Base-by-base conservation (phyloP, 1,140 invertebrate genomes). In the Sipha flava region DNA sequence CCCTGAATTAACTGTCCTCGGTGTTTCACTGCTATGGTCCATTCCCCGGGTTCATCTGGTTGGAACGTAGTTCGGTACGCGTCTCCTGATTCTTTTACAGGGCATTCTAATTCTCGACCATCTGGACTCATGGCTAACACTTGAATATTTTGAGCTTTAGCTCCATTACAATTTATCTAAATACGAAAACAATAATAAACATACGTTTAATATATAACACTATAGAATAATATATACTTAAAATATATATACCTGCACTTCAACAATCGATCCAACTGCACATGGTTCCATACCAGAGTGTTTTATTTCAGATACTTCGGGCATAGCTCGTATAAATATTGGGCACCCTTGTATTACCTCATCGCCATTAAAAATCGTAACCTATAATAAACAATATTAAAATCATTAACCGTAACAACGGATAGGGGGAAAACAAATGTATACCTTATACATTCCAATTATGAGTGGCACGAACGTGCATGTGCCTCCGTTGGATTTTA, bases 1-100 rank as follows among this genome's bases (percentile, higher is more conserved):
- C 96, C 97, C 85, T 95, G 92, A 82, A 99, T 98, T 85, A 98
- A 95, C 84, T 95, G 92, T 47, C 94, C 95, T 83, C 97, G 95
- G 85, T 98, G 98, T 26, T 94, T 92, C 80, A 99, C 97, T 81
- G 93, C 93, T 72, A 99, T 96, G 82, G 94, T 92, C 96, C 97
- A 99, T 83, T 96, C 94, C 84, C 96, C 97, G 64, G 95, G 92
- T 89, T 98, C 96, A 82, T 97, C 94, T 6, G 97, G 97, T 85
- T 96, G 94, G 85, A 99, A 99, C 81, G 94, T 97, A 70, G 96
- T 95, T 81, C 93, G 94, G 84, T 95, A 95, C 21, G 93, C 91
- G 80, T 93, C 94, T 79, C 91, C 90, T 75, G 89, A 88, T 81
- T 92, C 90, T 81, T 91, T 90, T 12, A 97, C 89, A 1, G 92